Percentiles rank a stretch among this genome's conserved stretches.
Conservation (phyloP, 2,113 vertebrate species). For the Sterna hirundo region DNA sequence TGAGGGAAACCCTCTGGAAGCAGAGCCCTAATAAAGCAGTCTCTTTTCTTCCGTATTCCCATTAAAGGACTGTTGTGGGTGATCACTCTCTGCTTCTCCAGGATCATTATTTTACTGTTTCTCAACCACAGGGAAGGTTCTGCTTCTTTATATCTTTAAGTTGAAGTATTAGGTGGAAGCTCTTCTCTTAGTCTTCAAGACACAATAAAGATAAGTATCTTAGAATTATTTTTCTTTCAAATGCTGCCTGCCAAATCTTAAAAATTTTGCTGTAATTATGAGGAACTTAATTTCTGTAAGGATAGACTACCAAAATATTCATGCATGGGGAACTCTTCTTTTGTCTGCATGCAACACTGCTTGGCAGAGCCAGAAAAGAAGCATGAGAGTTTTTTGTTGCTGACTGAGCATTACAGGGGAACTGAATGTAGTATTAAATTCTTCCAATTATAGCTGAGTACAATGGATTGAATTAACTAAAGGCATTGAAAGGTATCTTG, state of each 20-base stretch:
- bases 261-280: background rate
- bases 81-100: background rate
- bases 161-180: background rate
- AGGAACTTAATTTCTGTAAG: background rate
- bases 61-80: background rate
- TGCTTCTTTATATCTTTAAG: background rate
- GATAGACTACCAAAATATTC: background rate
- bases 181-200: background rate
- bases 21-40: background rate
- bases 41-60: background rate
- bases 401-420: slow-evolving; percentile 4
- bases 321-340: background rate
- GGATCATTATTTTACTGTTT: background rate
- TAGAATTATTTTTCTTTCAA: background rate
- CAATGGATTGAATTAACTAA: background rate
- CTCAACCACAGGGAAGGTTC: background rate
- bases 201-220: background rate
- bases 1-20: background rate
- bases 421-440: background rate
- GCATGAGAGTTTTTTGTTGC: background rate
- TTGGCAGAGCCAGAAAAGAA: background rate
- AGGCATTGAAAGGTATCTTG: background rate
- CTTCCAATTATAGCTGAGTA: slow-evolving; percentile 5
- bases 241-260: background rate
- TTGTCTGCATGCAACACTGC: background rate